Evolutionary conservation across 2,797 vertebrate genomes (phyloP), one percentile per base, ranked within the genome.

Genomic region (Thunnus albacares): DNA sequence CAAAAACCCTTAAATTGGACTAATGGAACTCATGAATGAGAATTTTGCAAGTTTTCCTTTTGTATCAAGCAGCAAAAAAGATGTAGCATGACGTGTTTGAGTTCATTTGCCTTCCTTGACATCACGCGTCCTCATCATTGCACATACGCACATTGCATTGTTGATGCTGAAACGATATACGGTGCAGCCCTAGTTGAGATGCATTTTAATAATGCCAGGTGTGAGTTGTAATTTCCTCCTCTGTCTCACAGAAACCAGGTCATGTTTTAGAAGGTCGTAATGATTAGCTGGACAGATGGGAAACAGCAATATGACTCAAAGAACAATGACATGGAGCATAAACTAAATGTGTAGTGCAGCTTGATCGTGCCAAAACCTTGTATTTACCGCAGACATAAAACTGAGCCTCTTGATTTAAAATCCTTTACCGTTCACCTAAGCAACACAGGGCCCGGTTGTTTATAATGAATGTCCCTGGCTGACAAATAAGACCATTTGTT

Each of bases 401-500:
- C 62, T n/a, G 53, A 81, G 62, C 33, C 56, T 70, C 70, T 77
- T 61, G 30, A 65, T 80, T 80, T 69, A 41, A 78, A 82, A 71
- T 56, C 64, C 81, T 80, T 20, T 67, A 74, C 47, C 3, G 9
- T 49, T 79, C 64, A 41, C 75, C 62, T 41, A 30, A 58, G 75
- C 65, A 82, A 75, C 71, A 63, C 79, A 22, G 13, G 28, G 61
- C 62, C 56, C 43, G 4, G 49, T 71, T 71, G 65, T 87, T 83
- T 83, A 71, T 53, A 72, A 82, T 86, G 22, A 83, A 81, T n/a
- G 18, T 79, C 69, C 45, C 70, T 5, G 22, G 63, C 74, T 75
- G 84, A 82, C 83, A 83, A 83, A 85, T 51, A 60, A 33, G 33
- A 68, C 65, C 66, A 66, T 89, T 85, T 90, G 83, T 88, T 90